A percentile compares a stretch with the other conserved stretches of the same genome.
phyloP scores from a whole-genome alignment of 2,888 invertebrate genomes.

The Amphipyra berbera region DNA sequence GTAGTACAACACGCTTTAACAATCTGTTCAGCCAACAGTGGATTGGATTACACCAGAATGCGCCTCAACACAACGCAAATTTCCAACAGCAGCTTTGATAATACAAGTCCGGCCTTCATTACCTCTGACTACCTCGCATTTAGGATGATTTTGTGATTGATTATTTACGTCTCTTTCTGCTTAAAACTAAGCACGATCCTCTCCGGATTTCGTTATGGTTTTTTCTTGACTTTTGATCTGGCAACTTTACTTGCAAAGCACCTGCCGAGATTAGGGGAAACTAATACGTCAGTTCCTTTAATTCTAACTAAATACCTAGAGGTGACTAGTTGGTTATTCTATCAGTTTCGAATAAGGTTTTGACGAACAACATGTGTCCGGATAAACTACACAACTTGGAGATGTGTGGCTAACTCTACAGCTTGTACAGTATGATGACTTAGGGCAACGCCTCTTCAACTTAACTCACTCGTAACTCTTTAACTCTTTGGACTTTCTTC shows the following conservation, averaged over 20 bases:
- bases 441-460: no score
- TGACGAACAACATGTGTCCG: background rate
- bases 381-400: no score
- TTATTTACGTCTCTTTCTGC: constrained; percentile 43
- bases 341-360: background rate
- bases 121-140: constrained; percentile 37
- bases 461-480: no score
- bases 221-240: constrained; percentile 50
- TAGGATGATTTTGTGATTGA: constrained; percentile 42
- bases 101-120: constrained; percentile 32
- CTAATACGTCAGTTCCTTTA: constrained; percentile 30
- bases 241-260: constrained; percentile 55
- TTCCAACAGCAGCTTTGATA: constrained; percentile 8
- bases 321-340: background rate
- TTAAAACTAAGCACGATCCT: constrained; percentile 49
- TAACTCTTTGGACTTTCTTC: no score
- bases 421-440: no score
- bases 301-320: constrained; percentile 19
- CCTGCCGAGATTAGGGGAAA: constrained; percentile 41
- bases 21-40: background rate
- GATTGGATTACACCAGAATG: constrained; percentile 16
- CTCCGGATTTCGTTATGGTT: constrained; percentile 43
- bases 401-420: no score
- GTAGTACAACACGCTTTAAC: no score
- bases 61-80: constrained; percentile 38